Percentiles rank a stretch among this genome's conserved stretches.
Conservation (phyloP, 2,113 vertebrate species). For the Ictidomys tridecemlineatus region DNA sequence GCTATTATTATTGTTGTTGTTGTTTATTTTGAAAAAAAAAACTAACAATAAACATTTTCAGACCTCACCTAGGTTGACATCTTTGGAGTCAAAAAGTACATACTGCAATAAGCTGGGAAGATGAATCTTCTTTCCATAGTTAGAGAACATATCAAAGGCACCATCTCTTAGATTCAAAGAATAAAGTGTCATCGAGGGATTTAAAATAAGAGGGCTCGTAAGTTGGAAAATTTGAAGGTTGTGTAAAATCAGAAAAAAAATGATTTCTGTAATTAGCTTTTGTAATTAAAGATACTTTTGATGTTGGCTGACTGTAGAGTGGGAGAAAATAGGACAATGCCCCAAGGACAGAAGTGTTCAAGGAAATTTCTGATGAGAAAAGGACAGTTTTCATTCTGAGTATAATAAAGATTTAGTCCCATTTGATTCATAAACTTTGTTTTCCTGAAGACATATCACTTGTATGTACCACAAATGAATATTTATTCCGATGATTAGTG, state of each 20-base stretch:
- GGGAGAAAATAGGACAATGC: neutral
- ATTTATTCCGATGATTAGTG: neutral
- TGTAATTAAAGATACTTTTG: conserved; percentile 67
- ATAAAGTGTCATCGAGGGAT: neutral
- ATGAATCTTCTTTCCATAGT: neutral
- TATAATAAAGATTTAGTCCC: neutral
- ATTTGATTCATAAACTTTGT: conserved; percentile 54
- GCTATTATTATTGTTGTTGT: neutral
- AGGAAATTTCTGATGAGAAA: conserved; percentile 50
- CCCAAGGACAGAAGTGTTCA: conserved; percentile 49
- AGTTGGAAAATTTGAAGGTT: conserved; percentile 62
- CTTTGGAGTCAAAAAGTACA: neutral
- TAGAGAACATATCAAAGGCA: neutral
- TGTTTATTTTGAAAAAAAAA: neutral
- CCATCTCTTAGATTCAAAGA: conserved; percentile 24
- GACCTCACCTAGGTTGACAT: neutral
- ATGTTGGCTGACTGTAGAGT: conserved; percentile 48
- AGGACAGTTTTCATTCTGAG: conserved; percentile 31
- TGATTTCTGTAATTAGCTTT: conserved; percentile 58
- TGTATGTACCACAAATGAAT: neutral
- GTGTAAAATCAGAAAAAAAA: conserved; percentile 57
- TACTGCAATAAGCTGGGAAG: neutral
- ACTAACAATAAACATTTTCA: conserved; percentile 18
- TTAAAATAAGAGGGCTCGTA: conserved; percentile 35
- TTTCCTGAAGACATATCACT: neutral